Conservation (phyloP, 2,113 vertebrate species). For the Coptodon rendalli region DNA sequence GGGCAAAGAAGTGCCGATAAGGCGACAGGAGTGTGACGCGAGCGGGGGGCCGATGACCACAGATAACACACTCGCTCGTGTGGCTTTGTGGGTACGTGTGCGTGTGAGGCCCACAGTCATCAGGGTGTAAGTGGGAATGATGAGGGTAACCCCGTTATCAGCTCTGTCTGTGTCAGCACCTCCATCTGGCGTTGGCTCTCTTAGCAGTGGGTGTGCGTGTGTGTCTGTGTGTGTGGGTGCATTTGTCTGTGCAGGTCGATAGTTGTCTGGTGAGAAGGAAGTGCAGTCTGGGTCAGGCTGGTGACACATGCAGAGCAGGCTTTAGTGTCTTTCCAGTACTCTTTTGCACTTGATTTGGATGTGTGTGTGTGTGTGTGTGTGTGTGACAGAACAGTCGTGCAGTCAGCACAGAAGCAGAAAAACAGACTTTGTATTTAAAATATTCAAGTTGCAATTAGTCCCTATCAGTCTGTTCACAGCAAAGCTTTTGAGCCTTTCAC, state of each 20-base stretch:
- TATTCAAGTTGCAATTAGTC: background rate
- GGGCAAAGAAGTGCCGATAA: constrained; percentile 60
- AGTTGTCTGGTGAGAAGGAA: constrained; percentile 62
- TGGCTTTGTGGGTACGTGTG: background rate
- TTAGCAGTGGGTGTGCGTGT: background rate
- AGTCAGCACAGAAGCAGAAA: background rate
- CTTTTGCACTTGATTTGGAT: background rate
- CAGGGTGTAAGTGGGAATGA: constrained; percentile 56
- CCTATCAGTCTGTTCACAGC: background rate
- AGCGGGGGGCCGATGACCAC: constrained; percentile 48
- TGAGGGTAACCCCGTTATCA: constrained; percentile 60
- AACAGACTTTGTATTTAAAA: background rate
- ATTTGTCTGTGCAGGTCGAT: background rate
- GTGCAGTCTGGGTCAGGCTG: constrained; percentile 63
- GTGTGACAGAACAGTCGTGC: background rate
- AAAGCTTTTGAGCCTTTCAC: background rate
- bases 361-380: background rate
- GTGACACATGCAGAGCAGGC: constrained; percentile 50
- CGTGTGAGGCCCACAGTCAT: constrained; percentile 34
- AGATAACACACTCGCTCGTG: constrained; percentile 40
- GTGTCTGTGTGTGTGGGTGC: background rate
- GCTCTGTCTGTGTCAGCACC: constrained; percentile 62
- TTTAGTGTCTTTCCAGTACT: constrained; percentile 2
- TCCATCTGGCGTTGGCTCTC: constrained; percentile 55
- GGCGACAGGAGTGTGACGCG: constrained; percentile 62